Percentiles rank a stretch among this genome's conserved stretches.
phyloP scores from a whole-genome alignment of 2,797 vertebrate species.

The Myiothlypis chrysogaster region DNA sequence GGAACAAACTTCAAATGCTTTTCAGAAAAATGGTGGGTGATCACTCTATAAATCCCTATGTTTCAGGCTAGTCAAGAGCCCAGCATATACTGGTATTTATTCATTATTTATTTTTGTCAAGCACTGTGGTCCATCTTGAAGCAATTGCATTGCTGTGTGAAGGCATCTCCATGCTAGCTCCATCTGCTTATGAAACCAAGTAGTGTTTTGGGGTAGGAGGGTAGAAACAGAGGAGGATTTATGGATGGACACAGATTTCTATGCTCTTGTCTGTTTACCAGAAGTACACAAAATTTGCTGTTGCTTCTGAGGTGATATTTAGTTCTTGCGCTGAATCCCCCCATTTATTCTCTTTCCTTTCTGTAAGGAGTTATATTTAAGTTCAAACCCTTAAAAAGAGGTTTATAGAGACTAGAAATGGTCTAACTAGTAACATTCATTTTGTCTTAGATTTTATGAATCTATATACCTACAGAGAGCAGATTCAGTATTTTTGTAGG shows the following conservation, averaged over 20 bases:
- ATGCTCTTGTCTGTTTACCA: neutral
- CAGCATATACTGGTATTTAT: neutral
- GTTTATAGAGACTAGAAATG: neutral
- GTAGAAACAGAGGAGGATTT: neutral
- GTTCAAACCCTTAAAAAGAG: neutral
- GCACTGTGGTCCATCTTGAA: conserved; percentile 78
- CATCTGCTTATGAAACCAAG: conserved; percentile 43
- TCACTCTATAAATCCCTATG: neutral
- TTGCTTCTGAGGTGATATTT: neutral
- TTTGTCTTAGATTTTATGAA: neutral
- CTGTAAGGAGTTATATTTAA: neutral
- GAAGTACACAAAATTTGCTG: neutral
- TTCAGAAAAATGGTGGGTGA: neutral
- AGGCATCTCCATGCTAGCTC: conserved; percentile 35
- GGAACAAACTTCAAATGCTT: neutral
- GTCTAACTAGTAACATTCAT: neutral
- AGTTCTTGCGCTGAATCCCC: neutral
- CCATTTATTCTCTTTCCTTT: neutral
- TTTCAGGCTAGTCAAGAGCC: neutral
- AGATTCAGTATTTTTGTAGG: neutral
- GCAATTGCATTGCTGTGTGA: conserved; percentile 49
- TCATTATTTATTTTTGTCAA: conserved; percentile 60
- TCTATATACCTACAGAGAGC: neutral
- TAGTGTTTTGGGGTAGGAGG: neutral
- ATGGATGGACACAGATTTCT: neutral